Percentiles rank a stretch among this genome's conserved stretches.
Conservation (phyloP, 2,797 vertebrate species). For the Acropternis orthonyx region DNA sequence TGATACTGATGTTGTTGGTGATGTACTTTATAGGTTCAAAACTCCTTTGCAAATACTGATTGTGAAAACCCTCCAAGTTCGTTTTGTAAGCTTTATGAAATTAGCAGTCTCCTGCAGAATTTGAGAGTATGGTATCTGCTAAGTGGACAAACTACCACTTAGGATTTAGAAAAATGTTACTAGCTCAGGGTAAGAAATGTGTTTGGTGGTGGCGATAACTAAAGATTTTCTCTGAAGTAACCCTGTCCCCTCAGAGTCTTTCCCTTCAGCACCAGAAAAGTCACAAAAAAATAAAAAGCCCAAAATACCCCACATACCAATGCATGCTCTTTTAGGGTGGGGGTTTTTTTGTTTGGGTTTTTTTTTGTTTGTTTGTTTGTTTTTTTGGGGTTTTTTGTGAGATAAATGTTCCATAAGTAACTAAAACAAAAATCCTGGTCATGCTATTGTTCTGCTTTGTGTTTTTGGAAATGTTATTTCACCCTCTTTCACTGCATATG, state of each 20-base stretch:
- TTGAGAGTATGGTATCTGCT: not conserved
- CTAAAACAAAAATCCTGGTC: not conserved
- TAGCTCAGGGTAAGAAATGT: not conserved
- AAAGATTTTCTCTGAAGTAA: not conserved
- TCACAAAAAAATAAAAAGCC: not conserved
- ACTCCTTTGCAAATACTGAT: not conserved
- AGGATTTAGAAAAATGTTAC: not conserved
- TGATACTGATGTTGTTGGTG: not conserved
- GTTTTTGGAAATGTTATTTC: not conserved
- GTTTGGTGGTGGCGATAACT: not conserved
- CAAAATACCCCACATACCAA: not conserved
- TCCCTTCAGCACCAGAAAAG: not conserved
- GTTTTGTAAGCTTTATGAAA: not conserved
- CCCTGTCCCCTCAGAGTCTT: accelerated
- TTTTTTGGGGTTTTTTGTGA: not conserved
- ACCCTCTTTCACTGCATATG: not conserved
- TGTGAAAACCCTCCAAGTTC: not conserved
- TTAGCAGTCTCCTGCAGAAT: not conserved
- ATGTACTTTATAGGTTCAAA: not conserved
- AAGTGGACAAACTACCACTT: not conserved
- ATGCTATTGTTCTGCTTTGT: not conserved
- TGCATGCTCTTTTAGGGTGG: not conserved
- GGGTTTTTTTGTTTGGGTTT: not conserved
- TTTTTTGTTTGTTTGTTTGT: no score
- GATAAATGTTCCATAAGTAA: not conserved